Conservation (phyloP, 2,113 vertebrate genomes). For the Silurus glanis region DNA sequence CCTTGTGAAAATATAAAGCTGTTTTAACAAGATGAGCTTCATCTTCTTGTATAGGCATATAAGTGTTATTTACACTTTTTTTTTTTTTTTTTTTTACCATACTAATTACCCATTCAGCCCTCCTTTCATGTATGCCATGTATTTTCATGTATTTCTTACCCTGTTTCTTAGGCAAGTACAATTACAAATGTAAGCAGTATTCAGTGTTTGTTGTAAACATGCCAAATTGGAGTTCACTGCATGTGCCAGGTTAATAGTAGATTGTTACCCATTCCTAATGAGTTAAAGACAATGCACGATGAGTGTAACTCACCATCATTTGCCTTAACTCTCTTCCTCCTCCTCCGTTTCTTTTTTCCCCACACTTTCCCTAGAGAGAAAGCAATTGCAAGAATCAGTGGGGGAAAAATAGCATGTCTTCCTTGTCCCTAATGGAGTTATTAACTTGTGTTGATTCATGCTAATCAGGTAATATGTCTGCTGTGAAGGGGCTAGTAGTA, state of each 20-base stretch:
- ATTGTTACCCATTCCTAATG: conserved; percentile 1
- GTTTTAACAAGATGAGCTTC: background rate
- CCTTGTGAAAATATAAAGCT: background rate
- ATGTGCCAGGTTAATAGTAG: background rate
- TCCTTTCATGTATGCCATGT: background rate
- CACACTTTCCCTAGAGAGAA: background rate
- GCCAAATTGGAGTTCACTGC: background rate
- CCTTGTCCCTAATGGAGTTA: conserved; percentile 53
- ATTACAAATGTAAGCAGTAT: conserved; percentile 3
- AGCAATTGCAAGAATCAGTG: conserved; percentile 19
- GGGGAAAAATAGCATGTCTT: background rate
- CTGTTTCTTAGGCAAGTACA: background rate
- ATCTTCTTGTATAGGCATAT: background rate
- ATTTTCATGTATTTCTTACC: background rate
- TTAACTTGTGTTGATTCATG: conserved; percentile 54
- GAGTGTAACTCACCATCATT: background rate
- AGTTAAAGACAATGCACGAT: conserved; percentile 5
- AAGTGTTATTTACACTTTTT: background rate
- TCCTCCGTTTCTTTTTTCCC: background rate
- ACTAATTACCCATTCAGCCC: background rate
- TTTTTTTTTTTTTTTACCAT: background rate
- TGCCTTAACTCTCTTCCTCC: background rate
- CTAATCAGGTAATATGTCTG: conserved; percentile 59
- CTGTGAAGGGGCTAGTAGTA: conserved; percentile 47
- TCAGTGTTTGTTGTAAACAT: conserved; percentile 26